Evolutionary conservation across 1,140 invertebrate genomes (phyloP), one percentile per base, ranked within the genome.

Genomic region (Musca vetustissima): DNA sequence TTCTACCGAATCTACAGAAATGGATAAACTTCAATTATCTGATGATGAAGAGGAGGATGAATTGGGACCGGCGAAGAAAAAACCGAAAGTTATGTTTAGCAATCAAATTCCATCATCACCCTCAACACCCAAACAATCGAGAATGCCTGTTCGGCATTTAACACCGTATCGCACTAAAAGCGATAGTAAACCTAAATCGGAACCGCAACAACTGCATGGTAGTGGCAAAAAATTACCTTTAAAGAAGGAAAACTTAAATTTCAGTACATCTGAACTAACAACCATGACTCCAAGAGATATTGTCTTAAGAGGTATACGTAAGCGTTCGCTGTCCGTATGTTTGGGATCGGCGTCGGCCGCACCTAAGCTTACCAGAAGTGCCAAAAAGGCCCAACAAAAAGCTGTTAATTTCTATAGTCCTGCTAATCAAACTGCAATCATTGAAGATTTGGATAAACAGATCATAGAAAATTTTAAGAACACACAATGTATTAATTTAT

Each of bases 371-470:
- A 61, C 36, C 36, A 43, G 36, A 43, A 43, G 36, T 43, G 36
- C 57, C 68, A 71, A 11, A 28, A 8, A 1, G n/a, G 28, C 25
- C 68, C 53, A 61, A 43, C 28, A 61, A 36, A 24, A 36, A 25
- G 17, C 22, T 3, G 79, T 81, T 2, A 68, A 72, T 1, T 80
- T 81, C 49, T 71, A 57, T 7, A 76, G 75, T 68, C 74, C 78
- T 14, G 57, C 68, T 19, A 72, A 72, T 67, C 36, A 59, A 52
- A 69, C 59, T 9, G 36, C 59, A 1, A 67, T 50, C 15, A 68
- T 70, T 52, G 66, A 64, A 14, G 68, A 72, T 36, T 17, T 71
- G 1, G 70, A 71, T 25, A 48, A n/a, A n/a, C n/a, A 64, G 1
- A 68, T 71, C 14, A 32, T 22, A 2, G 53, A 68, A 22, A 71